Evolutionary conservation across 2,797 vertebrate species (phyloP).

Genomic region (Cyprinodon diabolis): DNA sequence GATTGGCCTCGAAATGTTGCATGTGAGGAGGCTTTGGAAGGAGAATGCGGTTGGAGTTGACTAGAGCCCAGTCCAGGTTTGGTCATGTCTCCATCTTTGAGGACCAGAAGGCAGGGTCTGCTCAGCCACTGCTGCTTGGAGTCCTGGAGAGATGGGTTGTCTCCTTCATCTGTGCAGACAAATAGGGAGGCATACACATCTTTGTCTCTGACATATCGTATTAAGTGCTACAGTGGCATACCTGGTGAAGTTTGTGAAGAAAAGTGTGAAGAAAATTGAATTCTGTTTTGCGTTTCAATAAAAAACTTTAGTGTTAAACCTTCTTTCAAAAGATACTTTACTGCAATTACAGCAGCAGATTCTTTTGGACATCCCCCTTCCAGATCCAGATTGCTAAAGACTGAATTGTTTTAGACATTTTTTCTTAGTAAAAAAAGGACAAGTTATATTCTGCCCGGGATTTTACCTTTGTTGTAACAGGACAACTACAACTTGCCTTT

Average conservation of each 20-base stretch:
- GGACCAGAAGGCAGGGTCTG: slow-evolving; percentile 84
- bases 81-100: slow-evolving; percentile 68
- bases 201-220: neutral
- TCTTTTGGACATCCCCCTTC: too few species aligned
- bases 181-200: slow-evolving; percentile 14
- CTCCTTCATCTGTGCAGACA: slow-evolving; percentile 85
- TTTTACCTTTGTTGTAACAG: too few species aligned
- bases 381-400: too few species aligned
- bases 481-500: neutral
- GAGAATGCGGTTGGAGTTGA: slow-evolving; percentile 59
- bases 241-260: neutral
- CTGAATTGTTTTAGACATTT: too few species aligned
- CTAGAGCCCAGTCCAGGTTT: slow-evolving; percentile 60
- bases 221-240: neutral
- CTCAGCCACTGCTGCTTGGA: slow-evolving; percentile 87
- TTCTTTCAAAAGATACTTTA: too few species aligned
- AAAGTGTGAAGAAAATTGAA: neutral
- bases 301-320: neutral
- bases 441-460: too few species aligned
- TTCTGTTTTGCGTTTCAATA: neutral
- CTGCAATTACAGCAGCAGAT: too few species aligned
- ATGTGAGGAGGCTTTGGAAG: slow-evolving; percentile 52
- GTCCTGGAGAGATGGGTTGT: slow-evolving; percentile 87
- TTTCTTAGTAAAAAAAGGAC: too few species aligned
- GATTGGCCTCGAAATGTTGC: slow-evolving; percentile 46